Conservation (phyloP, 2,113 vertebrate species). For the Stictonetta naevosa region DNA sequence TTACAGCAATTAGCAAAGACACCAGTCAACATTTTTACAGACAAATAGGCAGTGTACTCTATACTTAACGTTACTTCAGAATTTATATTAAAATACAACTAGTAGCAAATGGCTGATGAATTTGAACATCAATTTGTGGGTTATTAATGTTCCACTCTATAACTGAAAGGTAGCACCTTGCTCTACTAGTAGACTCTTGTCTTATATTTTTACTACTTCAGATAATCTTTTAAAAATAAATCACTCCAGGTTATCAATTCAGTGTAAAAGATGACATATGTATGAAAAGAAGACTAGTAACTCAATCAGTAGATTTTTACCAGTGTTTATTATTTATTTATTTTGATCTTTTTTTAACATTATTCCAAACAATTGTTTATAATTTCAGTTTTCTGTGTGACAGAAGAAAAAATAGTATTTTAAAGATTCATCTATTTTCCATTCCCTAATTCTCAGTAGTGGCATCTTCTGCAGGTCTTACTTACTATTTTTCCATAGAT, state of each 20-base stretch:
- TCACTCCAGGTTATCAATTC: constrained; percentile 5
- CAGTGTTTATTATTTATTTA: not conserved
- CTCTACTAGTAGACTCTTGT: not conserved
- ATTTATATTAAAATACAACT: not conserved
- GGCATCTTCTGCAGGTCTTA: not conserved
- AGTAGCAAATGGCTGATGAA: not conserved
- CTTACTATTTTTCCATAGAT: fast-evolving
- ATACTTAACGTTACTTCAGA: not conserved
- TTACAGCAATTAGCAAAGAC: not conserved
- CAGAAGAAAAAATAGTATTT: not conserved
- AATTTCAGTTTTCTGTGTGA: not conserved
- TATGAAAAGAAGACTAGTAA: not conserved
- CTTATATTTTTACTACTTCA: constrained; percentile 14
- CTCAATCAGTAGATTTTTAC: not conserved
- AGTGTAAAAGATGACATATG: not conserved
- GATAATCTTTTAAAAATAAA: constrained; percentile 31
- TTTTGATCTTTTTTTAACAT: no score
- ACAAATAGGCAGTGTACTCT: not conserved
- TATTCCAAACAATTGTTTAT: not conserved
- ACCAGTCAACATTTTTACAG: not conserved
- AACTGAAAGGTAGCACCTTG: not conserved
- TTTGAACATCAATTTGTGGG: not conserved
- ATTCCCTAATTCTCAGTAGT: not conserved
- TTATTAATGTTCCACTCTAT: not conserved
- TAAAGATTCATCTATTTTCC: not conserved